These are phyloP conservation scores for Toxostoma redivivum DNA, from an alignment of 2,113 vertebrate genomes.

Conservation along the genomic window DNA sequence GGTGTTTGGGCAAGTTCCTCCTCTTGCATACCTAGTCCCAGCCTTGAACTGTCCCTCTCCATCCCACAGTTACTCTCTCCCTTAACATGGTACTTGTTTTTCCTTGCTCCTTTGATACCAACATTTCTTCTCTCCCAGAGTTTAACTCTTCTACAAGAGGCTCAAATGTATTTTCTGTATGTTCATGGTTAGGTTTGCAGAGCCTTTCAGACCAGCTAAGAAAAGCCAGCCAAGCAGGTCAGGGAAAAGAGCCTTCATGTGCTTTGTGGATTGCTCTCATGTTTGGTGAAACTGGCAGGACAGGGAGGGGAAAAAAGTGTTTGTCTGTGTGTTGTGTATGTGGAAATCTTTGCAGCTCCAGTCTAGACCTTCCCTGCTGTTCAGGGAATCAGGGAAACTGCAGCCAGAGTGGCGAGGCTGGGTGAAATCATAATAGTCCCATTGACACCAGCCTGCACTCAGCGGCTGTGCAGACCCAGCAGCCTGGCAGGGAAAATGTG, in stretches of 20 bases:
- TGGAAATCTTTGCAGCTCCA: slow-evolving; percentile 44
- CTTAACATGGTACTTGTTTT: neutral
- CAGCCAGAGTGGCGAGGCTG: slow-evolving; percentile 8
- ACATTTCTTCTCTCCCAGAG: neutral
- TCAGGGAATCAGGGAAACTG: slow-evolving; percentile 50
- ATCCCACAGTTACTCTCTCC: neutral
- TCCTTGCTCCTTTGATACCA: neutral
- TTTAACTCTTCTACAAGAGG: neutral
- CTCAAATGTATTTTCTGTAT: accelerated
- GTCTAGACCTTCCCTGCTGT: slow-evolving; percentile 70
- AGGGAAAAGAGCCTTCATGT: neutral
- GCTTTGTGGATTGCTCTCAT: slow-evolving; percentile 24
- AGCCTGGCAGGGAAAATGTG: neutral
- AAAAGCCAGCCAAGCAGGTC: slow-evolving; percentile 37
- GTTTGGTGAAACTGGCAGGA: slow-evolving; percentile 33
- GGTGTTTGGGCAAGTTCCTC: neutral
- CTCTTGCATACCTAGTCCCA: neutral
- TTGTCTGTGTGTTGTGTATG: neutral
- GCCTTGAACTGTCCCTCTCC: neutral
- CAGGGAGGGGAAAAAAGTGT: neutral
- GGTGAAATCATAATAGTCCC: slow-evolving; percentile 56
- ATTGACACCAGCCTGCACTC: slow-evolving; percentile 7
- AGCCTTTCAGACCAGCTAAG: neutral
- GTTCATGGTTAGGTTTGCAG: neutral
- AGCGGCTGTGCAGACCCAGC: neutral